phyloP scores from a whole-genome alignment of 2,113 vertebrate species.

The Catharus bicknelli region DNA sequence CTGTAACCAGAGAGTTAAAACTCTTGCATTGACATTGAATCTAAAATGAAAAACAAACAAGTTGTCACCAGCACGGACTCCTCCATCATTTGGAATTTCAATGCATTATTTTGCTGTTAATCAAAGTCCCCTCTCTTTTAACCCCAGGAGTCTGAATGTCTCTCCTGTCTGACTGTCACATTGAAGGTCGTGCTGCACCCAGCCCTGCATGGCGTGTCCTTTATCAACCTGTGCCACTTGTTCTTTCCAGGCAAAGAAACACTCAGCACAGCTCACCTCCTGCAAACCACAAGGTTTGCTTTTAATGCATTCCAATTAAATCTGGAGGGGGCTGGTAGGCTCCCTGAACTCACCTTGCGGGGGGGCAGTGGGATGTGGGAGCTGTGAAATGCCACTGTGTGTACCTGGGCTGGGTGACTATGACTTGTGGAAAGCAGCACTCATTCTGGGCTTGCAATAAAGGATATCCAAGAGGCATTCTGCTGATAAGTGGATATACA shows the following conservation, averaged over 20 bases:
- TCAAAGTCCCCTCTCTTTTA: constrained; percentile 64
- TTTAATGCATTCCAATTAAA: background rate
- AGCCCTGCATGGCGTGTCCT: background rate
- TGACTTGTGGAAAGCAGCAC: background rate
- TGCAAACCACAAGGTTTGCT: background rate
- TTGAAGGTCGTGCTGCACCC: constrained; percentile 41
- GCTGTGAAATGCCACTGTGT: background rate
- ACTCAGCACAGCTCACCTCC: background rate
- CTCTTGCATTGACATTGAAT: constrained; percentile 36
- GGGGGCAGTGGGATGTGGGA: background rate
- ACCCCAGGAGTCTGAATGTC: constrained; percentile 47
- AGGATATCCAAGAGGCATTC: background rate
- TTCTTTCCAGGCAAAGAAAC: background rate
- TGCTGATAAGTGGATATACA: background rate
- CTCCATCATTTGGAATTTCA: constrained; percentile 55
- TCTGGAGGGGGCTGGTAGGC: background rate
- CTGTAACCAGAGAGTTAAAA: constrained; percentile 51
- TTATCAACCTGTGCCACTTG: background rate
- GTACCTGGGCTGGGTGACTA: background rate
- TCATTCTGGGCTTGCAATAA: background rate
- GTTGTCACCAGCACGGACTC: background rate
- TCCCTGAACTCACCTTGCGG: background rate
- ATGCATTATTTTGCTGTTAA: constrained; percentile 56
- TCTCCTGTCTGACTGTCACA: constrained; percentile 54
- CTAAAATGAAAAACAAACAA: constrained; percentile 60